These are phyloP conservation scores for Poeciliopsis occidentalis DNA, from an alignment of 2,113 vertebrate genomes.

Conservation along the genomic window DNA sequence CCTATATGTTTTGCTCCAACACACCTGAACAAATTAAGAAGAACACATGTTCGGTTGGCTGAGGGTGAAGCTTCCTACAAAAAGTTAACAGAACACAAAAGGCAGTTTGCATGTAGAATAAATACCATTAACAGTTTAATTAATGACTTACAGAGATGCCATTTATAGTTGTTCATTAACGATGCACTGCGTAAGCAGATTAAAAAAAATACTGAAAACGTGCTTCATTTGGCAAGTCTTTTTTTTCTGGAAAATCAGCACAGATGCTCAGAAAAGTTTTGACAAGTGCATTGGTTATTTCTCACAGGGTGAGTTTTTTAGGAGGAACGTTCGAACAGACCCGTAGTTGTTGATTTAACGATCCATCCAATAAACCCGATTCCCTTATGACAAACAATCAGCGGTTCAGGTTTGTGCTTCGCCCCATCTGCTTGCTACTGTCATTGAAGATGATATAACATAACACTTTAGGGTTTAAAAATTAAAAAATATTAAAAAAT, in stretches of 20 bases:
- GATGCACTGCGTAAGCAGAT: background rate
- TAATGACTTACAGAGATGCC: no score
- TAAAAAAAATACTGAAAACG: no score
- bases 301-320: no score
- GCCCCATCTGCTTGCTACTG: background rate
- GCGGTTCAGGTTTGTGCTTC: background rate
- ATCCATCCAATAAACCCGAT: no score
- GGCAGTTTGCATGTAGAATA: background rate
- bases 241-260: background rate
- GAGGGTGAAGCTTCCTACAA: no score
- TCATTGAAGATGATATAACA: no score
- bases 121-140: background rate
- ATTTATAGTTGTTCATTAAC: background rate
- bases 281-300: background rate
- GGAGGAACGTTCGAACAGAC: background rate
- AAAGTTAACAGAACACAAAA: background rate
- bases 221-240: no score
- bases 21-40: no score
- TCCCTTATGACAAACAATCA: no score
- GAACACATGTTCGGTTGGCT: no score
- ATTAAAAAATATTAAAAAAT: background rate
- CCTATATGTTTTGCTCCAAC: no score
- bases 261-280: background rate
- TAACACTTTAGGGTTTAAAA: background rate
- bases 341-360: background rate